phyloP scores from a whole-genome alignment of 2,113 vertebrate species.

The Lucifuga dentata region DNA sequence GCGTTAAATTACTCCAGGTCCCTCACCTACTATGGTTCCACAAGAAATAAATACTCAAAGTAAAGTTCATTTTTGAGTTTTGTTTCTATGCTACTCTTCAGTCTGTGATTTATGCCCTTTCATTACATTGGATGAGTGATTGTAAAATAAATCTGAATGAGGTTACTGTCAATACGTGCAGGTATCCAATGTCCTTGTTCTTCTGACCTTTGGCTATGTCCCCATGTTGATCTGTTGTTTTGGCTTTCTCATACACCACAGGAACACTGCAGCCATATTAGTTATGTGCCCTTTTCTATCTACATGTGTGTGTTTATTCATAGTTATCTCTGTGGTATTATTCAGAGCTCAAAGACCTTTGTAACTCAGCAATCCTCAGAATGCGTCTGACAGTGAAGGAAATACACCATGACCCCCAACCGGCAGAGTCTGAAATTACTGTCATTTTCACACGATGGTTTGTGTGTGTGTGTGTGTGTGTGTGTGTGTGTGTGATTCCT shows the following conservation, averaged over 20 bases:
- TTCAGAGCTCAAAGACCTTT: constrained; percentile 48
- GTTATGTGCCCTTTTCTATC: neutral
- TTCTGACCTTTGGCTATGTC: constrained; percentile 28
- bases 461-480: neutral
- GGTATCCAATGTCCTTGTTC: constrained; percentile 7
- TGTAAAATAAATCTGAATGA: constrained; percentile 11
- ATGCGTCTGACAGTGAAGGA: constrained; percentile 32
- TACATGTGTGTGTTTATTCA: neutral
- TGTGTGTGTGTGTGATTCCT: constrained; percentile 3
- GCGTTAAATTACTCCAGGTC: constrained; percentile 34
- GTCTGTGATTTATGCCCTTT: neutral
- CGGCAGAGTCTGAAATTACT: constrained; percentile 9
- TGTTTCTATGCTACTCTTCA: constrained; percentile 6
- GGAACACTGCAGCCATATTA: neutral
- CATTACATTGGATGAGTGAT: neutral
- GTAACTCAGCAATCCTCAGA: constrained; percentile 48
- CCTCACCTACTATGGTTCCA: neutral
- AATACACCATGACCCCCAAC: constrained; percentile 13
- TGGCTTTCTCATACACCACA: neutral
- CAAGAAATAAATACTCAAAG: neutral
- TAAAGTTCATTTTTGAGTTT: constrained; percentile 7
- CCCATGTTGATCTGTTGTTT: neutral
- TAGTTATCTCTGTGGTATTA: constrained; percentile 9
- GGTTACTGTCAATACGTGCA: constrained; percentile 5
- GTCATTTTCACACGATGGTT: constrained; percentile 21